phyloP scores from a whole-genome alignment of 2,797 vertebrate species.

The Lutjanus argentimaculatus region DNA sequence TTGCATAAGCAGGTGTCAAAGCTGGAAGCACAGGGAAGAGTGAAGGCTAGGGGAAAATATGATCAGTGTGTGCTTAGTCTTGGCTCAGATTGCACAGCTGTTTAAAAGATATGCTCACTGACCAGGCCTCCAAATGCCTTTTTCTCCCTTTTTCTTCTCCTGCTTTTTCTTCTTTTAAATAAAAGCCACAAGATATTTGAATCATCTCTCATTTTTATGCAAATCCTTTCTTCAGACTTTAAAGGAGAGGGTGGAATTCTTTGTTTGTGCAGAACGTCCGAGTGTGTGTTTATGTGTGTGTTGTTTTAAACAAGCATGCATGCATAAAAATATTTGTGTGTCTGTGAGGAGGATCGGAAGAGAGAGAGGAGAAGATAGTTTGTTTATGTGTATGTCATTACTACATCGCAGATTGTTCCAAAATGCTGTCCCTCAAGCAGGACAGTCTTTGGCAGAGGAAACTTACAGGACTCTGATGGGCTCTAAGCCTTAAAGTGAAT shows the following conservation, averaged over 20 bases:
- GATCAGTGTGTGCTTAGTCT: constrained; percentile 76
- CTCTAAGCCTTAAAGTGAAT: constrained; percentile 69
- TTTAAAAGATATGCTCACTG: constrained; percentile 80
- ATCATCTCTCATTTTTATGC: constrained; percentile 52
- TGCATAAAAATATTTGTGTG: constrained; percentile 6
- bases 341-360: not conserved
- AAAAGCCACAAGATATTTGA: constrained; percentile 61
- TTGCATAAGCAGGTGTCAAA: constrained; percentile 83
- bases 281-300: constrained; percentile 16
- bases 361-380: constrained; percentile 45
- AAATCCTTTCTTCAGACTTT: constrained; percentile 40
- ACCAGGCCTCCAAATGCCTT: constrained; percentile 49
- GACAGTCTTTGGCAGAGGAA: constrained; percentile 66
- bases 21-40: constrained; percentile 65
- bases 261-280: constrained; percentile 15
- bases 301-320: not conserved
- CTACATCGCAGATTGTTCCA: constrained; percentile 51
- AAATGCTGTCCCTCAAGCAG: constrained; percentile 65
- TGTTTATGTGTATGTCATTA: constrained; percentile 70
- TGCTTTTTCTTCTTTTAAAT: constrained; percentile 52
- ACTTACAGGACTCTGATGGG: constrained; percentile 54
- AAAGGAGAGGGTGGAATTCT: constrained; percentile 17
- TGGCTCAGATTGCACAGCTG: constrained; percentile 77
- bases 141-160: not conserved
- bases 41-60: constrained; percentile 79